These are phyloP conservation scores for Acheta domesticus DNA, from an alignment of 2,888 invertebrate genomes.

Conservation along the genomic window DNA sequence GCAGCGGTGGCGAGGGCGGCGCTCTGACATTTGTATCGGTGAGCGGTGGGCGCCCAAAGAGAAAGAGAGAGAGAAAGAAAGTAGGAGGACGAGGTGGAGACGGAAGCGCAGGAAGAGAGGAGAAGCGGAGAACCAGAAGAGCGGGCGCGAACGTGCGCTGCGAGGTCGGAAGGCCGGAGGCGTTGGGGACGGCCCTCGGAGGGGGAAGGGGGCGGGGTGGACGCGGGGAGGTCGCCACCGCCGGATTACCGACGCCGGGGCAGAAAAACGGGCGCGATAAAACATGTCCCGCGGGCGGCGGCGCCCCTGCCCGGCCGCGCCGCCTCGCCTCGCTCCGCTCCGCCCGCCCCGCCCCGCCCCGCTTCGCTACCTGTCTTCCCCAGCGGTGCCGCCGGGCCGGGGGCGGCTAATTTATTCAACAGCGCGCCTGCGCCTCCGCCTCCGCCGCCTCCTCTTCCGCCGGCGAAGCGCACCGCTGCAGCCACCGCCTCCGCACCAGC, in stretches of 20 bases:
- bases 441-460: constrained; percentile 22
- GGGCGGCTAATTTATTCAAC: background rate
- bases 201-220: background rate
- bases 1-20: background rate
- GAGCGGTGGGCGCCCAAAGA: background rate
- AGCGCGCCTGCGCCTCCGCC: background rate
- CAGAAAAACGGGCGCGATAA: constrained; percentile 18
- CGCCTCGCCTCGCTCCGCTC: background rate
- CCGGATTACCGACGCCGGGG: constrained; percentile 18
- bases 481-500: background rate
- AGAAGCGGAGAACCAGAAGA: background rate
- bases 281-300: constrained; percentile 18
- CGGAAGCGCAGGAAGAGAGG: too few species aligned
- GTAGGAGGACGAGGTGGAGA: too few species aligned
- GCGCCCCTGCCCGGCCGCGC: constrained; percentile 18
- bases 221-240: background rate
- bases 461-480: background rate
- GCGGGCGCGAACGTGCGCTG: background rate
- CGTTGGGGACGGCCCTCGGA: background rate
- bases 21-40: background rate
- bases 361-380: background rate
- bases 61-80: background rate
- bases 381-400: background rate
- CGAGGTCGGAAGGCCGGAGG: background rate
- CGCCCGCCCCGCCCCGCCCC: background rate